These are phyloP conservation scores for Numida meleagris DNA, from an alignment of 2,113 vertebrate species.

Conservation along the genomic window DNA sequence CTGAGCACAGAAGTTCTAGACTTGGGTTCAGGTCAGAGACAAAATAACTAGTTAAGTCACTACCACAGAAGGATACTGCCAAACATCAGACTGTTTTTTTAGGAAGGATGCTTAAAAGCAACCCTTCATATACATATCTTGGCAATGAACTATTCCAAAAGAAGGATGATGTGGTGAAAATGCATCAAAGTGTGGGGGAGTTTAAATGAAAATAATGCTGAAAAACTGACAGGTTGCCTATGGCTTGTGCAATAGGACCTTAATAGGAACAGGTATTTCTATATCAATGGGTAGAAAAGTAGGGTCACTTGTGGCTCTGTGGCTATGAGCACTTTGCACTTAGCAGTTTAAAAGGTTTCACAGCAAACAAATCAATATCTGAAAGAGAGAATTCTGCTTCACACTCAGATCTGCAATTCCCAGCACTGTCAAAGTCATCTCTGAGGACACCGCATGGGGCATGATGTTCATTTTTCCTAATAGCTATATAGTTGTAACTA, in stretches of 20 bases:
- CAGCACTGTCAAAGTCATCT: neutral
- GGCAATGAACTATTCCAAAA: neutral
- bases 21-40: neutral
- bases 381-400: neutral
- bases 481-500: neutral
- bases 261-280: neutral
- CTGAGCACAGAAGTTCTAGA: neutral
- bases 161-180: neutral
- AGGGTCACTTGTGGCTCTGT: neutral
- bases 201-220: neutral
- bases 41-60: neutral
- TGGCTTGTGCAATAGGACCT: neutral
- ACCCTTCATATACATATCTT: neutral
- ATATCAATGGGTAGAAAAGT: neutral
- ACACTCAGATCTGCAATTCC: neutral
- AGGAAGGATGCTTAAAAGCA: neutral
- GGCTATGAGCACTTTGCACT: neutral
- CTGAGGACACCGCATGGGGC: fast-evolving
- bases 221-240: neutral
- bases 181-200: neutral
- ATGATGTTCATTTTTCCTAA: neutral
- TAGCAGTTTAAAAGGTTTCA: conserved; percentile 20
- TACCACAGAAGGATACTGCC: neutral
- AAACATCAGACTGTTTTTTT: neutral
- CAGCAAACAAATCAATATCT: conserved; percentile 9